A percentile compares a stretch with the other conserved stretches of the same genome.
Conservation (phyloP, 1,140 invertebrate genomes). For the Apis cerana region DNA sequence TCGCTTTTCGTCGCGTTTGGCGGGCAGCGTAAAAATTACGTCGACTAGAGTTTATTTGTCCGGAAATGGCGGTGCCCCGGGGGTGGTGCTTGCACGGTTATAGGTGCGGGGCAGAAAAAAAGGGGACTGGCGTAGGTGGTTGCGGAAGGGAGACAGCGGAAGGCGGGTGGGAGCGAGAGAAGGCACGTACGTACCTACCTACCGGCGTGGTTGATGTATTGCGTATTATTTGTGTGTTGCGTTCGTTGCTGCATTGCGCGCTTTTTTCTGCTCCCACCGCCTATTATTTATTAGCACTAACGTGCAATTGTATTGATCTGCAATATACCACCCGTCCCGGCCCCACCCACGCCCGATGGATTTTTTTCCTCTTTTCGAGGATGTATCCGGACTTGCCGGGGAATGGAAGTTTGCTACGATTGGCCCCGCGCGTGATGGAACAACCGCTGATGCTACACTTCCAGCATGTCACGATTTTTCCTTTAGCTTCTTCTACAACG, state of each 20-base stretch:
- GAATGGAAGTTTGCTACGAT: constrained; percentile 77
- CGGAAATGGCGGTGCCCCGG: constrained; percentile 80
- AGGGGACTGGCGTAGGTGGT: constrained; percentile 73
- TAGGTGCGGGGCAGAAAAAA: constrained; percentile 78
- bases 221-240: constrained; percentile 82
- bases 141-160: constrained; percentile 67
- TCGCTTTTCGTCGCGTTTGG: constrained; percentile 78
- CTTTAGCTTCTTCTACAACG: constrained; percentile 51
- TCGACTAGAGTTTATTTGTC: constrained; percentile 82
- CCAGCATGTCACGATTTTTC: constrained; percentile 55
- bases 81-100: constrained; percentile 78
- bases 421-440: constrained; percentile 76
- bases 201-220: constrained; percentile 79
- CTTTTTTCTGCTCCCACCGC: constrained; percentile 81
- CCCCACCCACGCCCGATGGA: constrained; percentile 76
- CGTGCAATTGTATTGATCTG: constrained; percentile 82
- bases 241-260: constrained; percentile 81
- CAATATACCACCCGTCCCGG: constrained; percentile 79
- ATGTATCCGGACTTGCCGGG: constrained; percentile 80
- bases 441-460: constrained; percentile 75
- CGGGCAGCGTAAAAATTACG: constrained; percentile 80
- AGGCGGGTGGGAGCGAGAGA: constrained; percentile 55
- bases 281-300: constrained; percentile 83
- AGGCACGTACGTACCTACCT: constrained; percentile 74
- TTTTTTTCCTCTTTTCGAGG: constrained; percentile 81